Evolutionary conservation across 2,797 vertebrate species (phyloP).

Genomic region (Limnodromus scolopaceus): DNA sequence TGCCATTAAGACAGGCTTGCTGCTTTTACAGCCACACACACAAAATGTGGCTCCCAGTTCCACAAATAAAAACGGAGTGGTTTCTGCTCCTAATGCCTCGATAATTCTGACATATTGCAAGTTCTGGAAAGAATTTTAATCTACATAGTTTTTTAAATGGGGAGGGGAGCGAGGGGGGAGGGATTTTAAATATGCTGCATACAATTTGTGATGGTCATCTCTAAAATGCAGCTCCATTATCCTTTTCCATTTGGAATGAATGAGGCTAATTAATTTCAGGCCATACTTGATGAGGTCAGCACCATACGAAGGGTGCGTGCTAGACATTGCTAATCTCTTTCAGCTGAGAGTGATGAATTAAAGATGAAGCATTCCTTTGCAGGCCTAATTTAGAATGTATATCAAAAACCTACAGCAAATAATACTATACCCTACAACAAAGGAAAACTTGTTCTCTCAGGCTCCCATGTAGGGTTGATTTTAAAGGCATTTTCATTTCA

Average conservation of each 20-base stretch:
- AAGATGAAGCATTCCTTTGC: slow-evolving; percentile 86
- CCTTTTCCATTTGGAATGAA: slow-evolving; percentile 84
- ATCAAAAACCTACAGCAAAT: slow-evolving; percentile 83
- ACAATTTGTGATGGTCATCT: slow-evolving; percentile 83
- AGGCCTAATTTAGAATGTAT: slow-evolving; percentile 86
- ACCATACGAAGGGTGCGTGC: slow-evolving; percentile 81
- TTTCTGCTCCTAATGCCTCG: slow-evolving; percentile 41
- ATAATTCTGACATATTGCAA: slow-evolving; percentile 72
- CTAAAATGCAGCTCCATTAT: slow-evolving; percentile 82
- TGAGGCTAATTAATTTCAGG: slow-evolving; percentile 87
- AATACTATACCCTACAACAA: slow-evolving; percentile 82
- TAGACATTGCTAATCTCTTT: slow-evolving; percentile 87
- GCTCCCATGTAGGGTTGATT: slow-evolving; percentile 77
- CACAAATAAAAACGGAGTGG: slow-evolving; percentile 42
- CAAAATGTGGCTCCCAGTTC: slow-evolving; percentile 40
- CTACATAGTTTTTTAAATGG: slow-evolving; percentile 65
- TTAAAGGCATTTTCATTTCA: slow-evolving; percentile 76
- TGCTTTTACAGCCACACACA: slow-evolving; percentile 11
- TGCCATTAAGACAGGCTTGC: slow-evolving; percentile 27
- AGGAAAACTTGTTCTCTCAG: slow-evolving; percentile 82
- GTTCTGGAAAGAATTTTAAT: slow-evolving; percentile 78
- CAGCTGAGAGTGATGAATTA: slow-evolving; percentile 87
- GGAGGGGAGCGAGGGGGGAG: neutral
- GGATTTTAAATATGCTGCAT: slow-evolving; percentile 79
- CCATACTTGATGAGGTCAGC: slow-evolving; percentile 87